Percentiles rank a stretch among this genome's conserved stretches.
phyloP scores from a whole-genome alignment of 2,113 vertebrate genomes.

The Symphodus melops region DNA sequence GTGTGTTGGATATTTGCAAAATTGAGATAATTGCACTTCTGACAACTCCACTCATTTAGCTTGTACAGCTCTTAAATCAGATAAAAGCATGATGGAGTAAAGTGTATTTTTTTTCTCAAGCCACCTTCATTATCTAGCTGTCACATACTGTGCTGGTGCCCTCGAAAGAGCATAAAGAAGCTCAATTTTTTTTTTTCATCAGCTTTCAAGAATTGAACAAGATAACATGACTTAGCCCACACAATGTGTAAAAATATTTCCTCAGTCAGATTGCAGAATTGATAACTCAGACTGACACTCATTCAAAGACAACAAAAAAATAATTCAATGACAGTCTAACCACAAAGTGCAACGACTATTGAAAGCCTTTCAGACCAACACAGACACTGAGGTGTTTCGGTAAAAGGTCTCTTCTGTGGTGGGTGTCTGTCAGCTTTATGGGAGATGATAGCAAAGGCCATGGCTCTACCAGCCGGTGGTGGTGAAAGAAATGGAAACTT shows the following conservation, averaged over 20 bases:
- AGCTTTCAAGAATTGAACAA: neutral
- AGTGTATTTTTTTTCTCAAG: slow-evolving; percentile 22
- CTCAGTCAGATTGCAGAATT: neutral
- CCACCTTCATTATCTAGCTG: slow-evolving; percentile 1
- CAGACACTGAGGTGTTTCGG: slow-evolving; percentile 10
- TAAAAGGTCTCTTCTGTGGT: slow-evolving; percentile 3
- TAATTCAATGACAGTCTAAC: neutral
- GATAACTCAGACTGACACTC: neutral
- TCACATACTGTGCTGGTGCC: slow-evolving; percentile 6
- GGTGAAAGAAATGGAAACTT: slow-evolving; percentile 3
- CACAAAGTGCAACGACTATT: neutral
- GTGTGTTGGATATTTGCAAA: neutral
- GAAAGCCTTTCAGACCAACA: slow-evolving; percentile 28
- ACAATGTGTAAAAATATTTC: slow-evolving; percentile 1
- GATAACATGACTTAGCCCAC: neutral
- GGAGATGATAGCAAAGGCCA: slow-evolving; percentile 8
- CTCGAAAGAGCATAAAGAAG: neutral
- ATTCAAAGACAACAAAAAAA: neutral
- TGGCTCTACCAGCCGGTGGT: neutral
- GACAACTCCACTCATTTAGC: neutral
- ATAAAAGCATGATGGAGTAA: neutral
- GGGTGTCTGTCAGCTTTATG: slow-evolving; percentile 16
- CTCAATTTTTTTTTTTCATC: neutral
- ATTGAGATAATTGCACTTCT: neutral
- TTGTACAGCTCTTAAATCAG: neutral